Percentiles rank a stretch among this genome's conserved stretches.
Evolutionary conservation across 2,797 vertebrate species (phyloP).

Genomic region (Melanotaenia maccullochi): DNA sequence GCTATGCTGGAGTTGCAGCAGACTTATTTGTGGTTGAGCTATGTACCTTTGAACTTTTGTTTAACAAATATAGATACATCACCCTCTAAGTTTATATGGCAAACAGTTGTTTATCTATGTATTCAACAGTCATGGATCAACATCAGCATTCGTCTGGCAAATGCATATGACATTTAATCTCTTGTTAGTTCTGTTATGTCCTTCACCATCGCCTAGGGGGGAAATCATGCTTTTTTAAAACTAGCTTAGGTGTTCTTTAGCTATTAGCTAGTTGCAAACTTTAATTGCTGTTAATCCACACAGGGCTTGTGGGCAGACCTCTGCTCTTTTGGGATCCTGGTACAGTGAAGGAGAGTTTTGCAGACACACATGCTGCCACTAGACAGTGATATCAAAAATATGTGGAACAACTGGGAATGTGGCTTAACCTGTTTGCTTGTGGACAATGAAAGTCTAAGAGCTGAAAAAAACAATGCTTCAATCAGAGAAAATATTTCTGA

Average conservation of each 20-base stretch:
- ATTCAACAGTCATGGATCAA: constrained; percentile 19
- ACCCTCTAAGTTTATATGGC: constrained; percentile 9
- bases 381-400: not conserved
- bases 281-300: not conserved
- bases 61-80: constrained; percentile 41
- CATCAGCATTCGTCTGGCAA: constrained; percentile 12
- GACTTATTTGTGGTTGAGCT: constrained; percentile 46
- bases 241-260: not conserved
- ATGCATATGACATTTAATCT: not conserved
- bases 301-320: not conserved
- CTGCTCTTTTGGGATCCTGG: not conserved
- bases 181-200: constrained; percentile 3
- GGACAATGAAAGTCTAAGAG: not conserved
- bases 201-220: not conserved
- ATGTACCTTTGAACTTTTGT: constrained; percentile 53
- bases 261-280: not conserved
- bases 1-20: constrained; percentile 35
- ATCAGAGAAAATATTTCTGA: not conserved
- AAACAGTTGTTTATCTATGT: constrained; percentile 15
- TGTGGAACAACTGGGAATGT: not conserved
- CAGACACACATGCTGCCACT: not conserved
- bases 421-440: not conserved
- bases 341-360: not conserved
- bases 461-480: not conserved
- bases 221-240: not conserved